Evolutionary conservation across 30 jellyfish, hydroid and myxozoan genomes (phyloP), one percentile per base, ranked within the genome.

Genomic region (Cassiopea xamachana): DNA sequence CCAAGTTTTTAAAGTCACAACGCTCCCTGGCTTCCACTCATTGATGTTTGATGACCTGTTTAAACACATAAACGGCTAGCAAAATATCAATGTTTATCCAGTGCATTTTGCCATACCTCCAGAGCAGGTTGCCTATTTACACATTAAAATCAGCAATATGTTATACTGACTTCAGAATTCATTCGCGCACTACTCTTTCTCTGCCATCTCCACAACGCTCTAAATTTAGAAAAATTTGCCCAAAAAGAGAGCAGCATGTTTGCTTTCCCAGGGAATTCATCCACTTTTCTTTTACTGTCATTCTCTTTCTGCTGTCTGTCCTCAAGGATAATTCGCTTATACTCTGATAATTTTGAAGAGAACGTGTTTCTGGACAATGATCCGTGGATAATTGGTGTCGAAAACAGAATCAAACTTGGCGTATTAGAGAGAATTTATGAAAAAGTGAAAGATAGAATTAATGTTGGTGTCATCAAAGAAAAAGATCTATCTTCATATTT

Each of bases 351-450:
- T 55, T 83, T 90, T 44, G 90, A 83, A 75, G 97, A 73, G 9
- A 51, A 58, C 69, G 91, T 90, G 48, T 83, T 82, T 19, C 18
- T 27, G 60, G 89, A 73, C 48, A 15, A 61, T 46, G 80, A 76
- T 19, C 92, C 92, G 45, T 82, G 90, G 90, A 90, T 90, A 60
- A 48, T 90, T 59, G 93, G 90, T 46, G 68, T 82, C 14, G 69
- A 72, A 60, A 69, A n/a, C 67, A 82, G 61, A 60, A 50, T 90
- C n/a, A 47, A 80, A 16, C 73, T 43, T 46, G 80, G 77, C 1
- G 87, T 55, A 27, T 45, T 82, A 69, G 83, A 83, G 1, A 61
- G 62, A 27, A 55, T 75, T 47, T 74, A 82, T 74, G 90, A 78
- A 27, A 51, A 83, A 43, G 89, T 84, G 82, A 90, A 83, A 83